Evolutionary conservation across 2,797 vertebrate species (phyloP), one percentile per base, ranked within the genome.

Genomic region (Vespertilio murinus): DNA sequence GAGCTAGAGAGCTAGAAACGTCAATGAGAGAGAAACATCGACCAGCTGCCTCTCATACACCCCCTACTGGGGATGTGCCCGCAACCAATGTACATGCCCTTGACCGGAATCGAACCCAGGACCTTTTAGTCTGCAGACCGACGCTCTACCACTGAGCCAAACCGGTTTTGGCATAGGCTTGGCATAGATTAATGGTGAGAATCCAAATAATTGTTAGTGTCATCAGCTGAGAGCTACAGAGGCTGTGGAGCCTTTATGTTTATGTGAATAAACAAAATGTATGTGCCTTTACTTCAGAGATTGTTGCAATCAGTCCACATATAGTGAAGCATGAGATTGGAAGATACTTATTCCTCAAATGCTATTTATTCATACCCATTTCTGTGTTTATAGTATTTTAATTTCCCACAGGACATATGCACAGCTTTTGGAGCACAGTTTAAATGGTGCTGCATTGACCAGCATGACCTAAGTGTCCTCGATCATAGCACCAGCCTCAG

Each of bases 201-300:
- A 87, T n/a, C 78, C 16, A n/a, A 54, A 22, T 12, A 2, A 17
- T 38, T 86, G 14, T 25, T 4, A 13, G 42, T 14, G 2, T 67
- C 23, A 30, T 78, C 28, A 33, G 3, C 4, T 33, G 20, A 40
- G 18, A 25, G 6, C 23, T n/a, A 10, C 1, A 13, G 30, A 40
- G 28, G 6, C n/a, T 33, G 16, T 17, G 7, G 8, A 33, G 64
- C 16, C 64, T 65, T 18, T 33, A 65, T 17, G n/a, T 65, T 65
- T 18, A 30, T 35, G 7, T 47, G 28, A 6, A 1, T 33, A 79
- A 80, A 25, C 1, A 5, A n/a, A 22, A 1, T 25, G 28, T 0
- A 0, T 30, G 0, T 59, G 9, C 75, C 30, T 42, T 91, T 42
- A 23, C 6, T 28, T 1, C 2, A 30, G 6, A 65, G 18, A 18